Percentiles rank a stretch among this genome's conserved stretches.
Conservation (phyloP, 2,113 vertebrate genomes). For the Ornithorhynchus anatinus region DNA sequence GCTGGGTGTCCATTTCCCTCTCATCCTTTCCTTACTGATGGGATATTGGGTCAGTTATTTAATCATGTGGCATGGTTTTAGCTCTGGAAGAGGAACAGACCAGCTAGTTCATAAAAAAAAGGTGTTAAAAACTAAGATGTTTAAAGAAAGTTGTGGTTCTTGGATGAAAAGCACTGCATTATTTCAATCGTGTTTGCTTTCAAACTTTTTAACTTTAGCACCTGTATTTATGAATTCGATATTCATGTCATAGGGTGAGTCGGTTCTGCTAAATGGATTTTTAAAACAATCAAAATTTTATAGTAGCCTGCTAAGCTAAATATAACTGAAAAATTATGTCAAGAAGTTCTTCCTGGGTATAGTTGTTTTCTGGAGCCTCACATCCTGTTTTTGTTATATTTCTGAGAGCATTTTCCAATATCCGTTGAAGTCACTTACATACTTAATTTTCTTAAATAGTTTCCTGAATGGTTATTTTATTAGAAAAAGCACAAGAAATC, state of each 20-base stretch:
- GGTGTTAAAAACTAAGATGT: conserved; percentile 24
- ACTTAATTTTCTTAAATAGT: conserved; percentile 57
- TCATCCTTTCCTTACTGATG: conserved; percentile 13
- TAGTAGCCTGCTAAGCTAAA: conserved; percentile 40
- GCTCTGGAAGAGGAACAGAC: conserved; percentile 25
- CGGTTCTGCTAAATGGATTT: conserved; percentile 35
- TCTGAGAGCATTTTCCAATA: conserved; percentile 47
- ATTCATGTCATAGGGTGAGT: conserved; percentile 21
- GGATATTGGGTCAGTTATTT: conserved; percentile 16
- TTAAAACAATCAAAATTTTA: conserved; percentile 29
- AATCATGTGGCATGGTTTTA: conserved; percentile 27
- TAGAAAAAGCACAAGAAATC: conserved; percentile 14
- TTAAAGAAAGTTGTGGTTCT: conserved; percentile 17
- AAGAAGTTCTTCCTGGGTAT: conserved; percentile 4
- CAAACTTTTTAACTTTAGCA: conserved; percentile 16
- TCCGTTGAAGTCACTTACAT: conserved; percentile 46
- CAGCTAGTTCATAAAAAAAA: conserved; percentile 8
- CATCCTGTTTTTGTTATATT: conserved; percentile 50
- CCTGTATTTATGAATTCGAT: conserved; percentile 24
- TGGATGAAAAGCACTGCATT: conserved; percentile 10
- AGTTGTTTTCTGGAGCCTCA: conserved; percentile 24
- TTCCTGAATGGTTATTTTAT: conserved; percentile 59
- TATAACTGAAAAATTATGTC: not conserved
- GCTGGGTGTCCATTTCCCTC: not conserved
- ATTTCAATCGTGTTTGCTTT: conserved; percentile 38